Evolutionary conservation across 2,113 vertebrate species (phyloP).

Genomic region (Ptilonorhynchus violaceus): DNA sequence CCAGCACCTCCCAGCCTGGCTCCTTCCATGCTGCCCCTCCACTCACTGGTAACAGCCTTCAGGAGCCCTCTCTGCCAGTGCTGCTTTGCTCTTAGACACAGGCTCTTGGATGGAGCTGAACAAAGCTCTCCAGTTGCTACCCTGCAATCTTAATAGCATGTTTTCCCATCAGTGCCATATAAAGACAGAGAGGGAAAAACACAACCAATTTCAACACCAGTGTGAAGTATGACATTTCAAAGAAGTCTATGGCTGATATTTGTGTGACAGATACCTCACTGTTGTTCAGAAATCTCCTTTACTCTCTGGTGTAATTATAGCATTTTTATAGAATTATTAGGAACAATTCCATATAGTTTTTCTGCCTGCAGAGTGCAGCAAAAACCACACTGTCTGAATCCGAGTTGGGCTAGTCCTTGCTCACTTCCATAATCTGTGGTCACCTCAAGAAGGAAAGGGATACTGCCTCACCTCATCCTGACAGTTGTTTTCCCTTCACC

Average conservation of each 20-base stretch:
- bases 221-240: not conserved
- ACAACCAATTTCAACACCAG: not conserved
- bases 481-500: not conserved
- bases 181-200: not conserved
- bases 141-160: not conserved
- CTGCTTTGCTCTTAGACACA: not conserved
- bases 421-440: not conserved
- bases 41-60: not conserved
- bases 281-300: not conserved
- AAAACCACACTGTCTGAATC: not conserved
- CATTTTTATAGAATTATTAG: not conserved
- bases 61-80: not conserved
- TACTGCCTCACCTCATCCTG: not conserved
- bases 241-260: not conserved
- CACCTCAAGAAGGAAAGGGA: not conserved
- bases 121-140: not conserved
- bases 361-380: constrained; percentile 47
- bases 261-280: not conserved
- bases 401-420: not conserved
- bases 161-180: not conserved
- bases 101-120: not conserved
- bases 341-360: not conserved
- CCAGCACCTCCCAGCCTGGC: not conserved
- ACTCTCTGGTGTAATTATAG: not conserved
- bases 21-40: not conserved